These are phyloP conservation scores for Aromia moschata DNA, from an alignment of 2,888 invertebrate species.

Conservation along the genomic window DNA sequence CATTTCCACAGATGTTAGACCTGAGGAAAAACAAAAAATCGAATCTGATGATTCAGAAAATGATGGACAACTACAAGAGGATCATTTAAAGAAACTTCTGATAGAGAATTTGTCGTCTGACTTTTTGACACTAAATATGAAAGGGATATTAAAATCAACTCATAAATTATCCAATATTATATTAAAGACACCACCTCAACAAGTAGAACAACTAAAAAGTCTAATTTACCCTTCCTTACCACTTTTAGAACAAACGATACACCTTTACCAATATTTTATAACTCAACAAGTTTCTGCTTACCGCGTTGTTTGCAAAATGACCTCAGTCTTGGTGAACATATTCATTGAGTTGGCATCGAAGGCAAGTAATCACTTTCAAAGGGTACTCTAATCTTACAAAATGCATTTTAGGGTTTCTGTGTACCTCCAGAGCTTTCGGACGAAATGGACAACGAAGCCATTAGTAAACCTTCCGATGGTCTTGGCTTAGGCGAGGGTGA, in stretches of 20 bases:
- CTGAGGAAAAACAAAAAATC: slow-evolving; percentile 45
- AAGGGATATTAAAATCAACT: slow-evolving; percentile 56
- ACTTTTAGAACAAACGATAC: slow-evolving; percentile 78
- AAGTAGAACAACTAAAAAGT: slow-evolving; percentile 46
- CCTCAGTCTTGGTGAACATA: slow-evolving; percentile 82
- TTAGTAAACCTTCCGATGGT: slow-evolving; percentile 69
- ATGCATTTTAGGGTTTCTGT: slow-evolving; percentile 80
- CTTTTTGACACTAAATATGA: slow-evolving; percentile 68
- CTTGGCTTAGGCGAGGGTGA: slow-evolving; percentile 93
- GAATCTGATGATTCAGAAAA: slow-evolving; percentile 54
- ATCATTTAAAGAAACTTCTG: slow-evolving; percentile 74
- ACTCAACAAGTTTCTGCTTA: slow-evolving; percentile 82
- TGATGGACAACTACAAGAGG: slow-evolving; percentile 67
- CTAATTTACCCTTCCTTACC: slow-evolving; percentile 65
- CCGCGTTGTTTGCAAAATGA: slow-evolving; percentile 82
- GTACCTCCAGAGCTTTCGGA: slow-evolving; percentile 86
- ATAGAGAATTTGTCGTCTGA: slow-evolving; percentile 72
- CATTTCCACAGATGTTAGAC: slow-evolving; percentile 2
- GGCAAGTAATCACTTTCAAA: slow-evolving; percentile 56
- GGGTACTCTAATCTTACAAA: background rate
- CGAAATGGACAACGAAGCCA: slow-evolving; percentile 69
- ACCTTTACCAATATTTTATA: slow-evolving; percentile 81
- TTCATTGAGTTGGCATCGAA: slow-evolving; percentile 85
- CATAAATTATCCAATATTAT: slow-evolving; percentile 60
- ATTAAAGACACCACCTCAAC: slow-evolving; percentile 58